Evolutionary conservation across 2,113 vertebrate species (phyloP), one percentile per base, ranked within the genome.

Genomic region (Seriola dumerili): DNA sequence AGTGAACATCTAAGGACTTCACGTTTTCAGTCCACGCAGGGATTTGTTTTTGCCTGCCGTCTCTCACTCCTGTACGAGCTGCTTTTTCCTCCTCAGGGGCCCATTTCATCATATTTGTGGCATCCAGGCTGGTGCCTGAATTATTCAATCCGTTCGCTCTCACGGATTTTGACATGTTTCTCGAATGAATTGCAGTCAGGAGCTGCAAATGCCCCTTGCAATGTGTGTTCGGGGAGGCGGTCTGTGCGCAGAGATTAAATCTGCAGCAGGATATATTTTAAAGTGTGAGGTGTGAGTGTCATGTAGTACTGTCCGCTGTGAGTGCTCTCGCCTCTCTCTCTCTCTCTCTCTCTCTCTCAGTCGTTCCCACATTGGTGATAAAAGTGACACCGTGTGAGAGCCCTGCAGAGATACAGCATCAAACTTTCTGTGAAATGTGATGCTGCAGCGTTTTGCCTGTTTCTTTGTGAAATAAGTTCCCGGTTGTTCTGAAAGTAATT

Each of bases 141-240:
- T 50, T 63, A 44, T 78, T 70, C 63, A 16, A 34, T 76, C 63
- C 63, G 25, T 80, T 85, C 5, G 32, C 72, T 55, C 50, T 58
- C 59, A 12, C 58, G n/a, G 8, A 57, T 70, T 78, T 40, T 78
- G 65, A 84, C 59, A 36, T 0, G 50, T 78, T 54, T 50, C 65
- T 48, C 4, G 29, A 67, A 75, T 72, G 21, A 73, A 73, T 62
- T 0, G 55, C 67, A 48, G 50, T 0, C 9, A 21, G 8, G 29
- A 46, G 16, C 21, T 17, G 52, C n/a, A 58, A 65, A 55, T 14
- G 50, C 61, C 25, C 38, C 62, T 58, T 8, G 12, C n/a, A 21
- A 1, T 57, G 59, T 61, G 64, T 34, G 65, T 78, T 72, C 0
- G 17, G 32, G 40, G 50, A 64, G 9, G 42, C 48, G 0, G 50